These are phyloP conservation scores for Callospermophilus lateralis DNA, from an alignment of 2,113 vertebrate genomes.

Conservation along the genomic window DNA sequence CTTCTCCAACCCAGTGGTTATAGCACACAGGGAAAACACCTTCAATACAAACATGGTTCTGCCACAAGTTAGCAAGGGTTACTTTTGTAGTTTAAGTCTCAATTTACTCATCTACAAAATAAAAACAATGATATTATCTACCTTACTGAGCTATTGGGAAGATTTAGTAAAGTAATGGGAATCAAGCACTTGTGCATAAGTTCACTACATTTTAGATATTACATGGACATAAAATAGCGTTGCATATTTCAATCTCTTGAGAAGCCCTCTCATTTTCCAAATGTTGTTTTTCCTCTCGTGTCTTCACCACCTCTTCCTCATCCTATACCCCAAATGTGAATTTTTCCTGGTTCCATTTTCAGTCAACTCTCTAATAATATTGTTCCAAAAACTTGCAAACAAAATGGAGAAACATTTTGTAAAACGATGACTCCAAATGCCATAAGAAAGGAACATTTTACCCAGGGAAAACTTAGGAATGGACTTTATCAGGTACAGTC, in stretches of 20 bases:
- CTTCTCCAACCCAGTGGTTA: not conserved
- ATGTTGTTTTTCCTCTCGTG: not conserved
- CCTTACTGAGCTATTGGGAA: not conserved
- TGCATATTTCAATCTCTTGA: not conserved
- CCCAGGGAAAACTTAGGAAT: conserved; percentile 11
- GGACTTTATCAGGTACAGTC: not conserved
- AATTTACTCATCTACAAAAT: not conserved
- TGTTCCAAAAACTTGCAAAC: not conserved
- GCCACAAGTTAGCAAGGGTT: not conserved
- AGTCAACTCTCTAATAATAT: not conserved
- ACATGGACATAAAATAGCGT: not conserved
- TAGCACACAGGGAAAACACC: not conserved
- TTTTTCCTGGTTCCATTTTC: not conserved
- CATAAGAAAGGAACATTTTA: not conserved
- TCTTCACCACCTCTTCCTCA: not conserved
- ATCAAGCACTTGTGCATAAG: not conserved
- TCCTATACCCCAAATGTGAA: not conserved
- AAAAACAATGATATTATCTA: not conserved
- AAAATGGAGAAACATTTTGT: not conserved
- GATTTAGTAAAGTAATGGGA: not conserved
- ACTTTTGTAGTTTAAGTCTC: not conserved
- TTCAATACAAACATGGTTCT: not conserved
- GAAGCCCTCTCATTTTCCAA: not conserved
- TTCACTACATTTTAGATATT: not conserved
- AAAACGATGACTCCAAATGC: not conserved